Evolutionary conservation across 2,113 vertebrate genomes (phyloP).

Genomic region (Melozone crissalis): DNA sequence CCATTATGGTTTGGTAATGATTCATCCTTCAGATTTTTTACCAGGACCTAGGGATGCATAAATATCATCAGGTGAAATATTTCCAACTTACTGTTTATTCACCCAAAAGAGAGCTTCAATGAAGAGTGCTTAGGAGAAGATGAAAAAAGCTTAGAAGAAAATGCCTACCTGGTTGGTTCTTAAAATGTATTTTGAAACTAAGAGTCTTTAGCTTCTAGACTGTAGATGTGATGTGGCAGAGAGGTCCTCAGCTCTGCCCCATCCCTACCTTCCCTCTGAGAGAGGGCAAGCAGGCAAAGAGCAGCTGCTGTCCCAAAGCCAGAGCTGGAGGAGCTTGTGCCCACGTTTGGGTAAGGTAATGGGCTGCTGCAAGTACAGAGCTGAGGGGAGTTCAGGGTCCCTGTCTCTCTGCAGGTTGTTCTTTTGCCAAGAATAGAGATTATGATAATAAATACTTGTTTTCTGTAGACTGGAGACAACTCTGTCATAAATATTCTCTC

Average conservation of each 20-base stretch:
- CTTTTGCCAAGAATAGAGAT: not conserved
- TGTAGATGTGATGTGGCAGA: not conserved
- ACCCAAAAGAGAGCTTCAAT: not conserved
- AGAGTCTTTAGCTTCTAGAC: not conserved
- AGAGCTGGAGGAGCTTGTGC: not conserved
- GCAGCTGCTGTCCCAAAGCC: not conserved
- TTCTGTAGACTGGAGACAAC: not conserved
- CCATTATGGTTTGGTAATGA: not conserved
- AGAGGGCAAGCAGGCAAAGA: not conserved
- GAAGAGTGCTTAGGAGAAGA: not conserved
- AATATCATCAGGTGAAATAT: not conserved
- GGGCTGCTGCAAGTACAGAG: not conserved
- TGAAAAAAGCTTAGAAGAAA: not conserved
- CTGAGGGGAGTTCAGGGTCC: not conserved
- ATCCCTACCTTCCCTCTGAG: not conserved
- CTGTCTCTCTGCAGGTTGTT: not conserved
- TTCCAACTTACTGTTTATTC: not conserved
- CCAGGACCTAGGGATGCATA: not conserved
- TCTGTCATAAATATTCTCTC: not conserved
- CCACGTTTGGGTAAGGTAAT: not conserved
- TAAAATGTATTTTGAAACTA: not conserved
- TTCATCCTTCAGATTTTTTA: not conserved
- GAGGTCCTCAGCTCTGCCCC: not conserved
- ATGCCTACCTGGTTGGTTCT: not conserved
- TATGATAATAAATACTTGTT: not conserved